Evolutionary conservation across 2,888 invertebrate species (phyloP).

Genomic region (Spicauda simplicius): DNA sequence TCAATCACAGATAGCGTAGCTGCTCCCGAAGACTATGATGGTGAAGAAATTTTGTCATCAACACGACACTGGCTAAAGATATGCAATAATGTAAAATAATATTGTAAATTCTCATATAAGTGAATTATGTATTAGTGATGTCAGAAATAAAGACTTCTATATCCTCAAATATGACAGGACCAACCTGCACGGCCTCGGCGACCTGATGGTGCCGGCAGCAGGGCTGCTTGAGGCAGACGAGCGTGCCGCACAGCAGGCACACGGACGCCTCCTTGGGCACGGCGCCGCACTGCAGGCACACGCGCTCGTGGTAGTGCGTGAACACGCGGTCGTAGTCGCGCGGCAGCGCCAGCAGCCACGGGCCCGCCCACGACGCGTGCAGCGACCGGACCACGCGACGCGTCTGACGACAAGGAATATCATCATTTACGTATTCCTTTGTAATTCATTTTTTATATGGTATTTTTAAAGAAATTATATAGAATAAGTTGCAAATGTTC

Average conservation of each 20-base stretch:
- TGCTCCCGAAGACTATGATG: too few species aligned
- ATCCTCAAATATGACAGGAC: too few species aligned
- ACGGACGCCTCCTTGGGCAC: slow-evolving; percentile 95
- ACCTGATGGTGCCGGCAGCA: slow-evolving; percentile 94
- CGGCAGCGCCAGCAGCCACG: slow-evolving; percentile 93
- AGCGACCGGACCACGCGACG: slow-evolving; percentile 89
- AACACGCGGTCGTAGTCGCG: slow-evolving; percentile 93
- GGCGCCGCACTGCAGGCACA: slow-evolving; percentile 94
- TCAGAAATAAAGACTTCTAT: too few species aligned
- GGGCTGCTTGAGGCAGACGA: slow-evolving; percentile 95
- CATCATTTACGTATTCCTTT: slow-evolving; percentile 7
- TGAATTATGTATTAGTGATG: too few species aligned
- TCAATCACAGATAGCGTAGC: too few species aligned
- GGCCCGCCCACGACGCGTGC: slow-evolving; percentile 92
- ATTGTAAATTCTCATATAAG: too few species aligned
- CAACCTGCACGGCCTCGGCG: slow-evolving; percentile 91
- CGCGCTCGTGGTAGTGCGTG: slow-evolving; percentile 95
- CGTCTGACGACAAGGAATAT: slow-evolving; percentile 67
- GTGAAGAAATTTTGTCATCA: too few species aligned
- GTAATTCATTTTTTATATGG: too few species aligned
- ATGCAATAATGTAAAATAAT: too few species aligned
- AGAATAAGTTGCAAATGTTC: too few species aligned
- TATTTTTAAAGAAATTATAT: too few species aligned
- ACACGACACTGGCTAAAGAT: too few species aligned
- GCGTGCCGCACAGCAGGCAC: slow-evolving; percentile 96